Percentiles rank a stretch among this genome's conserved stretches.
These are phyloP conservation scores for Agrochola litura DNA, from an alignment of 2,888 invertebrate species.

Conservation along the genomic window DNA sequence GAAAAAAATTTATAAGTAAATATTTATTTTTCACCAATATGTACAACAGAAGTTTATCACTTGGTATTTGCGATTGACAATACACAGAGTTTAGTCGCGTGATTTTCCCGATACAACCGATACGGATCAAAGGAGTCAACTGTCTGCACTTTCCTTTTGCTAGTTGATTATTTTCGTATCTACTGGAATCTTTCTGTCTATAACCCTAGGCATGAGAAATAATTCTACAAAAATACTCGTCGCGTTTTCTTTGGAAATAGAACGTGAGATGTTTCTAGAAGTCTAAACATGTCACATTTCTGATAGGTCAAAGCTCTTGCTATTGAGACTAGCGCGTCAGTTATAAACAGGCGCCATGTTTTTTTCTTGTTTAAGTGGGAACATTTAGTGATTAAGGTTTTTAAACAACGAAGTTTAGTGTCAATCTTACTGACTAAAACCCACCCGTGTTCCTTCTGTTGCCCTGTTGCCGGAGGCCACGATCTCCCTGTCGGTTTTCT, in stretches of 20 bases:
- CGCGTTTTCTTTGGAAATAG: conserved; percentile 20
- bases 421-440: too few relatives aligned
- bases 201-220: conserved; percentile 17
- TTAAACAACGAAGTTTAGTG: too few relatives aligned
- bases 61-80: conserved; percentile 31
- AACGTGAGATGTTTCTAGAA: conserved; percentile 28
- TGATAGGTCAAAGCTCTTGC: conserved; percentile 31
- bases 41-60: not conserved
- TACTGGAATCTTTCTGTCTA: conserved; percentile 11
- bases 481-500: too few relatives aligned
- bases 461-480: too few relatives aligned
- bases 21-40: conserved; percentile 1
- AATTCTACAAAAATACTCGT: conserved; percentile 21
- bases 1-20: not conserved
- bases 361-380: conserved; percentile 10
- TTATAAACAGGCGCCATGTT: conserved; percentile 17
- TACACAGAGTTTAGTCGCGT: conserved; percentile 25
- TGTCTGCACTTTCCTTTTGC: conserved; percentile 36
- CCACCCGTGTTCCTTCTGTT: too few relatives aligned
- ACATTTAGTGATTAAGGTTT: conserved; percentile 1
- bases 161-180: conserved; percentile 45
- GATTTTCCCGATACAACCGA: conserved; percentile 46
- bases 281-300: conserved; percentile 30
- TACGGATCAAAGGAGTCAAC: conserved; percentile 53
- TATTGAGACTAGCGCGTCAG: conserved; percentile 23